Conservation (phyloP, 2,888 invertebrate genomes). For the Papilio protenor region DNA sequence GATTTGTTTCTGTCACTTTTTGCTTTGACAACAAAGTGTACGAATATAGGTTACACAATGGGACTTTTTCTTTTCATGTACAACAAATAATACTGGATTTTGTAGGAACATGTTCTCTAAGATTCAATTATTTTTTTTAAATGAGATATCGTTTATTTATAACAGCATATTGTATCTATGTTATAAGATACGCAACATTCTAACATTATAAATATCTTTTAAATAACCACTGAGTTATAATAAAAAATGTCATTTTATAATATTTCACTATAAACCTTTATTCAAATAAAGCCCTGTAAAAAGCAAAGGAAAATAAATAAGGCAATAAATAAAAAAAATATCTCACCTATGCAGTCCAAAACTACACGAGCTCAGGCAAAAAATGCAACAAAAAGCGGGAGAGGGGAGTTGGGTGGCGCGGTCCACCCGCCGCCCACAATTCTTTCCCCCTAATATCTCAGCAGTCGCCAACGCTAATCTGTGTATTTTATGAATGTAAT, state of each 20-base stretch:
- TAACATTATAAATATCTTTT: too few species aligned
- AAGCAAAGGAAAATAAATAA: conserved; percentile 21
- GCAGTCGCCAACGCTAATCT: conserved; percentile 82
- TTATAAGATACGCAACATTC: too few species aligned
- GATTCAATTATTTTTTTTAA: too few species aligned
- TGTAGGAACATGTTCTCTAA: too few species aligned
- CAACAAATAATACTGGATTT: too few species aligned
- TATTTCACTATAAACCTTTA: background rate
- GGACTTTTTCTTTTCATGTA: too few species aligned
- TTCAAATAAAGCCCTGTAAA: background rate
- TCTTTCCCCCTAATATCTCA: conserved; percentile 73
- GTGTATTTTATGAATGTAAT: conserved; percentile 73
- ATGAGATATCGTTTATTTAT: too few species aligned
- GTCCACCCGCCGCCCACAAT: conserved; percentile 63
- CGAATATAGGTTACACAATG: background rate
- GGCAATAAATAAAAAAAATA: conserved; percentile 53
- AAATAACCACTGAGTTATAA: background rate
- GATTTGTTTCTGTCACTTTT: conserved; percentile 35
- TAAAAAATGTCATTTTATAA: background rate
- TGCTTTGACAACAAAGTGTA: background rate
- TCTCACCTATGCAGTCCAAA: conserved; percentile 64
- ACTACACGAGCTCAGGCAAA: conserved; percentile 72
- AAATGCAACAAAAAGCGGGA: conserved; percentile 79
- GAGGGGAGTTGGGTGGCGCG: conserved; percentile 73
- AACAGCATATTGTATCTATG: too few species aligned